These are phyloP conservation scores for Serinus canaria DNA, from an alignment of 2,113 vertebrate genomes.

Conservation along the genomic window DNA sequence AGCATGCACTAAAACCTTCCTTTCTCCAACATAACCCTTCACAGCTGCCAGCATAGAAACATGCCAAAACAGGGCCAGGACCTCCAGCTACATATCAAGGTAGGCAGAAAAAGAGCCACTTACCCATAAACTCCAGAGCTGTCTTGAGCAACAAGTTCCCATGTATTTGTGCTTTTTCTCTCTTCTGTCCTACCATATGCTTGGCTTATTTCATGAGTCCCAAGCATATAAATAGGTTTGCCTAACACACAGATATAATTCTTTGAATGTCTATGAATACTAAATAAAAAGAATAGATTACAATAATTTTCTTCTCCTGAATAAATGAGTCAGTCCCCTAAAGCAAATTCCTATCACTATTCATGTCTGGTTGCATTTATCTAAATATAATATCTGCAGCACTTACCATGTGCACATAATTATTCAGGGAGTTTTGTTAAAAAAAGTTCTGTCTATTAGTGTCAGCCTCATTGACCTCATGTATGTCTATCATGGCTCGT, in stretches of 20 bases:
- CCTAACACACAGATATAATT: background rate
- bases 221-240: background rate
- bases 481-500: background rate
- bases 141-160: background rate
- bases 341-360: constrained; percentile 32
- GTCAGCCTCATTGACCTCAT: background rate
- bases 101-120: background rate
- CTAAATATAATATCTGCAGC: background rate
- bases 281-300: background rate
- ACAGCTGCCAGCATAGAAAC: background rate
- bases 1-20: background rate
- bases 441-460: background rate
- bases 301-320: background rate
- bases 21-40: background rate
- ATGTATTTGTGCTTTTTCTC: background rate
- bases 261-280: background rate
- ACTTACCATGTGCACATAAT: background rate
- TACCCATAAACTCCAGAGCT: background rate
- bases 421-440: background rate
- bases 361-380: constrained; percentile 2
- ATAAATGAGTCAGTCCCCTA: background rate
- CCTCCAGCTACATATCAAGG: background rate
- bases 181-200: background rate
- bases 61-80: background rate
- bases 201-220: background rate